Base-by-base conservation (phyloP, 1,140 invertebrate species). In the Acromyrmex heyeri region DNA sequence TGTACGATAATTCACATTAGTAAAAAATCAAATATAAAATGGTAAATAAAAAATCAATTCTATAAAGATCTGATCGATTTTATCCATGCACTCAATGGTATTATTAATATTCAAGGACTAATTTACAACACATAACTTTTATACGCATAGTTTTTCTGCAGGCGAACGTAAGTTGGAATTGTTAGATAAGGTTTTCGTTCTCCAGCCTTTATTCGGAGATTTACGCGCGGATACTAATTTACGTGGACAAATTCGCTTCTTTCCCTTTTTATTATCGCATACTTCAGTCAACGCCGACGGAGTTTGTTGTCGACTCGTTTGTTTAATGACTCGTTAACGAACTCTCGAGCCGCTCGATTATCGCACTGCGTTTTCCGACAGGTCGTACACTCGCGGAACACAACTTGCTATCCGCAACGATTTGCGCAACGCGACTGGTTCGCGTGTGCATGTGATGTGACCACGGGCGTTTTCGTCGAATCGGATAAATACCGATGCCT, bases 301-400 rank as follows among this genome's bases (percentile, higher is more conserved):
- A 55, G 50, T 53, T 81, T 38, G 53, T 73, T 73, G 55, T 30
- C 59, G 73, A 76, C 24, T 24, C 24, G 24, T 24, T 24, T 24
- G 59, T 85, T 24, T 85, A 85, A 85, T 78, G 73, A 85, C 73
- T 78, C 61, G 73, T 78, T 85, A 85, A 85, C 82, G 82, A 85
- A 61, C 61, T 30, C 30, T 77, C 79, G 38, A 38, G 30, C 67
- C 64, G 79, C 34, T 73, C 82, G 73, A 85, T 78, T 85, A 85
- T 85, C 73, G 72, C 73, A 27, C 44, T 27, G 61, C 82, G 70
- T 85, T 61, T 72, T 44, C 16, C 69, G 79, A 83, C 64, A 24
- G 12, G 38, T 27, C 65, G 65, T 61, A 61, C 55, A 48, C 72
- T 83, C 8, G 79, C 72, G 59, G 61, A 83, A 83, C 69, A 83